These are phyloP conservation scores for Eidolon helvum DNA, from an alignment of 2,113 vertebrate species.

Conservation along the genomic window DNA sequence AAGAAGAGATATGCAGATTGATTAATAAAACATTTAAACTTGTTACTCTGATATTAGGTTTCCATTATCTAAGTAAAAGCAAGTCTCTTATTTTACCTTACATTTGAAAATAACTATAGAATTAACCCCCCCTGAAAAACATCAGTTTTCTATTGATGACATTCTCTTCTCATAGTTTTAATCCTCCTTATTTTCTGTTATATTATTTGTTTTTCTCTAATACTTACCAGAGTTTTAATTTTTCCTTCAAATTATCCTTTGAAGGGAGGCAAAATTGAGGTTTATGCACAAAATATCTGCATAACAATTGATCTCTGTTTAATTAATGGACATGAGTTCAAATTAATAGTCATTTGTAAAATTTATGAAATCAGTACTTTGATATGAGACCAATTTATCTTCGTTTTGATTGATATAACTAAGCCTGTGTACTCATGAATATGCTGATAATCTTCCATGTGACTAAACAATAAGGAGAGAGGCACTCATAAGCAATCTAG, in stretches of 20 bases:
- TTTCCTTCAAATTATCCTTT: neutral
- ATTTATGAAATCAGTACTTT: neutral
- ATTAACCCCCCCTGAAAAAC: neutral
- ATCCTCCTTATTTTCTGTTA: neutral
- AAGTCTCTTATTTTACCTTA: neutral
- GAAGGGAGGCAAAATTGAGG: neutral
- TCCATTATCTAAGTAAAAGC: neutral
- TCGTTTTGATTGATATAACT: neutral
- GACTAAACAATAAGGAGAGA: neutral
- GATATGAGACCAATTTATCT: neutral
- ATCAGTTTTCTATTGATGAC: neutral
- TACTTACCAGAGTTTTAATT: neutral
- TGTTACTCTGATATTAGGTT: neutral
- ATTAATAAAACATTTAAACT: neutral
- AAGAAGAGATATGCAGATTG: neutral
- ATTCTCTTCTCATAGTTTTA: neutral
- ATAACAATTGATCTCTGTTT: neutral
- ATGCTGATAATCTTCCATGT: neutral
- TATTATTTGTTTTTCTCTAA: neutral
- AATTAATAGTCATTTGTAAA: neutral
- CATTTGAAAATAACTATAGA: neutral
- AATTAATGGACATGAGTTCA: neutral
- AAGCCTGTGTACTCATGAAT: neutral
- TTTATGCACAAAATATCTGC: neutral
- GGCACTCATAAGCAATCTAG: neutral